These are phyloP conservation scores for Phaedon cochleariae DNA, from an alignment of 2,888 invertebrate genomes.

Conservation along the genomic window DNA sequence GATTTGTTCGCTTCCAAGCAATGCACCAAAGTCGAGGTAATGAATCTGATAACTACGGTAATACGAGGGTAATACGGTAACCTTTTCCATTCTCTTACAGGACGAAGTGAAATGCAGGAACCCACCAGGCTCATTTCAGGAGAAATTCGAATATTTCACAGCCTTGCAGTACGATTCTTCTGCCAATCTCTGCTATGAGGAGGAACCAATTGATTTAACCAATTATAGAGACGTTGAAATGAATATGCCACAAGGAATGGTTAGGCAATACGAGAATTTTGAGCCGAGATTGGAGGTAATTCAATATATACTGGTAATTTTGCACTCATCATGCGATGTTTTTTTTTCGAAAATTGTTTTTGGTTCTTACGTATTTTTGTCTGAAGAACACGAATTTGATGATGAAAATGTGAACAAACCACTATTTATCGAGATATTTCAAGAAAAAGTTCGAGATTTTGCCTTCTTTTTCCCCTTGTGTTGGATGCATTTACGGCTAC, in stretches of 20 bases:
- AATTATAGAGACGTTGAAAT: background rate
- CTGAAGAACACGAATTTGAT: too few relatives aligned
- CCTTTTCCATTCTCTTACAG: background rate
- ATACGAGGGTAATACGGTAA: background rate
- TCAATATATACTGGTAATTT: too few relatives aligned
- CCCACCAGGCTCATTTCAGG: background rate
- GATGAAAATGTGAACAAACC: too few relatives aligned
- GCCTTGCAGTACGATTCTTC: background rate
- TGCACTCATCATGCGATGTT: too few relatives aligned
- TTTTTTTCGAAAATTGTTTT: too few relatives aligned
- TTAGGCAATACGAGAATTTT: too few relatives aligned
- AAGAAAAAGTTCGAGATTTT: too few relatives aligned
- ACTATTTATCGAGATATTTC: too few relatives aligned
- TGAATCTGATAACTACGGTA: background rate
- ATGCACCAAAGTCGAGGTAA: constrained; percentile 32
- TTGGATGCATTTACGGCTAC: too few relatives aligned
- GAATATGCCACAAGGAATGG: background rate
- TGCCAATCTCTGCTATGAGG: background rate
- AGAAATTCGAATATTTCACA: background rate
- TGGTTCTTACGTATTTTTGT: too few relatives aligned
- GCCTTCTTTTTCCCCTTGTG: too few relatives aligned
- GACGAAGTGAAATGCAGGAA: background rate
- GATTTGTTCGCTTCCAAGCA: constrained; percentile 40
- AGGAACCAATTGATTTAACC: constrained; percentile 43
- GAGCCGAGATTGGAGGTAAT: constrained; percentile 14